Evolutionary conservation across 2,113 vertebrate genomes (phyloP), one percentile per base, ranked within the genome.

Genomic region (zebrafish (Danio rerio)): DNA sequence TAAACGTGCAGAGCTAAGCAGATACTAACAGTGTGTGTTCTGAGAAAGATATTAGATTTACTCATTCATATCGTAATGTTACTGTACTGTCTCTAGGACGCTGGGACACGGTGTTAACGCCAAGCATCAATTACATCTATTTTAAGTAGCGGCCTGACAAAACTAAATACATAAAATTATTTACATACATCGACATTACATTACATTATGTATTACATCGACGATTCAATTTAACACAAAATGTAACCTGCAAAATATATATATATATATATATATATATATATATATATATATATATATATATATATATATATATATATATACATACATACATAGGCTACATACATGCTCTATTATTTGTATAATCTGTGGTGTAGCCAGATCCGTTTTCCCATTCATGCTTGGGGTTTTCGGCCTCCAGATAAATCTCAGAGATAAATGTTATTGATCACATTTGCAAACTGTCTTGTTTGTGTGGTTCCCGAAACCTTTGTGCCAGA

Each of bases 1-100:
- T 79, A 79, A 79, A 79, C 31, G 62, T 18, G 15, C 74, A 63
- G 18, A 76, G 73, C 56, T 15, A 61, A 61, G n/a, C n/a, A 45
- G 40, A 76, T 76, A 47, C 1, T 12, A 15, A 61, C 42, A 76
- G 18, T 61, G 42, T 50, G 45, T 63, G 18, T 49, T 49, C 55
- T 76, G 12, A 9, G 10, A 62, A 76, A 78, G 2, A 50, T 40
- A 7, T 11, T 63, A 78, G 7, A 52, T 78, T 16, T 31, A 76
- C 71, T 42, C 21, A 8, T 59, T 75, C n/a, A 20, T 42, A 61
- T 59, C 6, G 8, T 13, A 58, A 61, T 47, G 11, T n/a, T 43
- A 55, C 21, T 74, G 9, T 63, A 2, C 13, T 52, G 59, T 52
- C 47, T 52, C 31, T 11, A 13, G 20, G 43, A 15, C 31, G n/a